Percentiles rank a stretch among this genome's conserved stretches.
These are phyloP conservation scores for Argyresthia goedartella DNA, from an alignment of 2,888 invertebrate species.

Conservation along the genomic window DNA sequence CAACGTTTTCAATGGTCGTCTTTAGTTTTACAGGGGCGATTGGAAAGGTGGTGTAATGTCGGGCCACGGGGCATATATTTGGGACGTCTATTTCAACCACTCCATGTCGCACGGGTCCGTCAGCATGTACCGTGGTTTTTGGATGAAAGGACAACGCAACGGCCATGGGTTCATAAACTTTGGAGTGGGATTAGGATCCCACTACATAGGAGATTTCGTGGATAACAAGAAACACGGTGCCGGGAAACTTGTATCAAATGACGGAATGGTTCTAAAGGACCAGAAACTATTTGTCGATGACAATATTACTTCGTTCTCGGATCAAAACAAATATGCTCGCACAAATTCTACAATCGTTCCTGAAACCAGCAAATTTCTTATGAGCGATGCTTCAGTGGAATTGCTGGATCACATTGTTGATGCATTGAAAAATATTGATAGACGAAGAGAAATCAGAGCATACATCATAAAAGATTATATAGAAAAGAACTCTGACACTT, in stretches of 20 bases:
- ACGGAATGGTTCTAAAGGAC: conserved; percentile 58
- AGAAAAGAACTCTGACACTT: conserved; percentile 24
- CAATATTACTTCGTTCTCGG: conserved; percentile 22
- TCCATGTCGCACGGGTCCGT: conserved; percentile 64
- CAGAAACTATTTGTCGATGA: conserved; percentile 65
- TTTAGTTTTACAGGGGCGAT: conserved; percentile 70
- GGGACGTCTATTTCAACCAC: conserved; percentile 65
- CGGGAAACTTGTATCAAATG: conserved; percentile 67
- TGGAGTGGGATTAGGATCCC: conserved; percentile 64
- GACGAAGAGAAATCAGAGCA: conserved; percentile 28
- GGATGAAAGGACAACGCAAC: conserved; percentile 64
- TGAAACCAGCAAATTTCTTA: neutral
- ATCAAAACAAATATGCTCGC: neutral
- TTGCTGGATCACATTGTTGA: conserved; percentile 54
- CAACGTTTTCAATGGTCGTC: no score
- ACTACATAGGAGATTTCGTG: conserved; percentile 67
- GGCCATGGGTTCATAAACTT: conserved; percentile 62
- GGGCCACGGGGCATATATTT: conserved; percentile 72
- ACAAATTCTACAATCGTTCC: neutral
- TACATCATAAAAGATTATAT: conserved; percentile 38
- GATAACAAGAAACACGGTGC: conserved; percentile 69
- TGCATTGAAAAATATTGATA: conserved; percentile 38
- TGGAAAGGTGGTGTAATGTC: conserved; percentile 70
- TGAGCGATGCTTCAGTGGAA: conserved; percentile 40
- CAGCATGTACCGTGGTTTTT: conserved; percentile 64